Conservation (phyloP, 2,797 vertebrate genomes). For the Notoglanidium macrostoma region DNA sequence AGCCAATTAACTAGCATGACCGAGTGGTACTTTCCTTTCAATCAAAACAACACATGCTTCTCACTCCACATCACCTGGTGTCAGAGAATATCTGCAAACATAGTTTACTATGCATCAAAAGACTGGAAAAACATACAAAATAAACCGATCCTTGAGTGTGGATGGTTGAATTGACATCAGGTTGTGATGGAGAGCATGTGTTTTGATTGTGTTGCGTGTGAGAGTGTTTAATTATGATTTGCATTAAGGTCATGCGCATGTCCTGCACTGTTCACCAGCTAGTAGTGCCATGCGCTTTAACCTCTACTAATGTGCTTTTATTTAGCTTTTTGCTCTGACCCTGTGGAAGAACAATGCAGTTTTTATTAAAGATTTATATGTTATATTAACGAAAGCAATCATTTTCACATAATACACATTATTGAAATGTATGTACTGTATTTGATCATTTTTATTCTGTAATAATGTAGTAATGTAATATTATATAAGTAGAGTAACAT, state of each 20-base stretch:
- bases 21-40: constrained; percentile 28
- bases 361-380: neutral
- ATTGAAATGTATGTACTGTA: neutral
- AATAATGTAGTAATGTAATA: neutral
- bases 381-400: neutral
- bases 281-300: constrained; percentile 46
- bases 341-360: neutral
- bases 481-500: neutral
- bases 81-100: neutral
- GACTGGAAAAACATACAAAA: neutral
- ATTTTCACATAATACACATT: neutral
- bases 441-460: neutral
- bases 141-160: neutral
- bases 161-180: constrained; percentile 28
- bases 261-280: constrained; percentile 45
- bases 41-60: constrained; percentile 61
- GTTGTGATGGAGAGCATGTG: constrained; percentile 61
- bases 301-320: constrained; percentile 32
- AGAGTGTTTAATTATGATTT: constrained; percentile 31
- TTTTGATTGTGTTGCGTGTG: constrained; percentile 41
- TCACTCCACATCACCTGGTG: constrained; percentile 40
- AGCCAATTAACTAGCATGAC: constrained; percentile 52
- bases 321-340: neutral
- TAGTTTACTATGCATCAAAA: neutral
- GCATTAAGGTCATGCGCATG: constrained; percentile 52